Evolutionary conservation across 2,888 invertebrate species (phyloP).

Genomic region (Phasia obesa): DNA sequence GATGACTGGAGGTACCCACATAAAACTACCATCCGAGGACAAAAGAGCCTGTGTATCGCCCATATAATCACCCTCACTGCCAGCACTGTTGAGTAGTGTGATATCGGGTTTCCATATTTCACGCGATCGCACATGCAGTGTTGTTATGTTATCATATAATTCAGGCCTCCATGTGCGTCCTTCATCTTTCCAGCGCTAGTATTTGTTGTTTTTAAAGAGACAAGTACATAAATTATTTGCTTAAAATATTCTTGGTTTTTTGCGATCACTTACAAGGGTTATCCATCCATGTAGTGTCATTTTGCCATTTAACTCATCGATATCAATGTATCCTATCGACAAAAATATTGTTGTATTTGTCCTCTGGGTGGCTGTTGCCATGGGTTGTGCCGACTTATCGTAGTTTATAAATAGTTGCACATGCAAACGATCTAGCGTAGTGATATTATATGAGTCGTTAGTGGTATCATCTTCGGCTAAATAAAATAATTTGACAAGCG

Average conservation of each 20-base stretch:
- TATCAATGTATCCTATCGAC: constrained; percentile 86
- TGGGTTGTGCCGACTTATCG: constrained; percentile 80
- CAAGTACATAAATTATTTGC: not conserved
- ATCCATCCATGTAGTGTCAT: constrained; percentile 86
- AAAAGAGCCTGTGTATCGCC: constrained; percentile 71
- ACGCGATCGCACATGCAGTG: constrained; percentile 86
- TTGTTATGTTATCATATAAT: constrained; percentile 86
- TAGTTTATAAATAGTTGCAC: constrained; percentile 84
- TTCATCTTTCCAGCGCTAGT: constrained; percentile 89
- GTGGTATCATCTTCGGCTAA: constrained; percentile 60
- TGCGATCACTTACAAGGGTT: constrained; percentile 84
- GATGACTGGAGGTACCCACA: constrained; percentile 88
- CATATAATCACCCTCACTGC: constrained; percentile 84
- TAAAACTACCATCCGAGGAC: constrained; percentile 85
- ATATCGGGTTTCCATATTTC: constrained; percentile 91
- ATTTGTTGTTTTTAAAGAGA: not conserved
- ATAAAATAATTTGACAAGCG: not conserved
- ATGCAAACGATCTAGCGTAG: constrained; percentile 74
- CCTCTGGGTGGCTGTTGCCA: constrained; percentile 75
- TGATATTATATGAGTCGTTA: constrained; percentile 72
- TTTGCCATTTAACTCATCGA: constrained; percentile 86
- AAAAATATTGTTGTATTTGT: constrained; percentile 83
- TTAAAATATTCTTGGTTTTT: not conserved
- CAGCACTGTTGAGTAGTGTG: constrained; percentile 87
- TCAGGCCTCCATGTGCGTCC: constrained; percentile 88